A percentile compares a stretch with the other conserved stretches of the same genome.
Evolutionary conservation across 1,140 invertebrate species (phyloP).

Genomic region (Eumeta japonica): DNA sequence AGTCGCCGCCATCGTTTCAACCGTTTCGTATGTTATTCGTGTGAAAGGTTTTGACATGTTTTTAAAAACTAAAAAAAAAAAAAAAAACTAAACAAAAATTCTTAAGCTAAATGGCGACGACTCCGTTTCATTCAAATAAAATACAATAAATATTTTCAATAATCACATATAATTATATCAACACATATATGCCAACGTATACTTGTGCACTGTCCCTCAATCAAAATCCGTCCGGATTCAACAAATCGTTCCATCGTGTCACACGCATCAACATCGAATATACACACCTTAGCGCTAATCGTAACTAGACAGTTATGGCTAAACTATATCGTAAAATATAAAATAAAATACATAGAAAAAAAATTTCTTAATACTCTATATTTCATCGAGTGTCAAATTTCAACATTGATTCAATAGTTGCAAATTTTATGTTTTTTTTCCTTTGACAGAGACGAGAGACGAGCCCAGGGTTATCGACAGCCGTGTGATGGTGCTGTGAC

Average conservation of each 20-base stretch:
- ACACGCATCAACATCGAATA: neutral
- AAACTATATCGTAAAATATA: no score
- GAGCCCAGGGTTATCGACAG: no score
- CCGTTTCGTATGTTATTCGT: neutral
- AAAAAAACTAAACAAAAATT: conserved; percentile 5
- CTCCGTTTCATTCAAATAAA: conserved; percentile 13
- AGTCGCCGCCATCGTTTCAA: neutral
- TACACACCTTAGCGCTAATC: no score
- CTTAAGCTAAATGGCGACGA: conserved; percentile 17
- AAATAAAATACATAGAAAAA: no score
- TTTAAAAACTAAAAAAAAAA: conserved; percentile 7
- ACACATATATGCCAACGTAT: conserved; percentile 30
- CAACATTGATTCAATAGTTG: conserved; percentile 1
- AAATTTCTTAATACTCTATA: no score
- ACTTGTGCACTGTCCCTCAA: conserved; percentile 21
- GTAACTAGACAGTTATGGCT: no score
- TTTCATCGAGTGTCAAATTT: neutral
- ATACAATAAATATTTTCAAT: conserved; percentile 18
- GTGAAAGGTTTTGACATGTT: conserved; percentile 17
- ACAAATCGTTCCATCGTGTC: neutral
- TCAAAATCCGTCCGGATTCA: neutral
- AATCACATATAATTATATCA: conserved; percentile 35
- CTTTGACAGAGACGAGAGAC: no score
- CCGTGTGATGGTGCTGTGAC: no score
- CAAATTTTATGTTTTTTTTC: no score